Evolutionary conservation across 2,888 invertebrate genomes (phyloP).

Genomic region (Phymatocera aterrima): DNA sequence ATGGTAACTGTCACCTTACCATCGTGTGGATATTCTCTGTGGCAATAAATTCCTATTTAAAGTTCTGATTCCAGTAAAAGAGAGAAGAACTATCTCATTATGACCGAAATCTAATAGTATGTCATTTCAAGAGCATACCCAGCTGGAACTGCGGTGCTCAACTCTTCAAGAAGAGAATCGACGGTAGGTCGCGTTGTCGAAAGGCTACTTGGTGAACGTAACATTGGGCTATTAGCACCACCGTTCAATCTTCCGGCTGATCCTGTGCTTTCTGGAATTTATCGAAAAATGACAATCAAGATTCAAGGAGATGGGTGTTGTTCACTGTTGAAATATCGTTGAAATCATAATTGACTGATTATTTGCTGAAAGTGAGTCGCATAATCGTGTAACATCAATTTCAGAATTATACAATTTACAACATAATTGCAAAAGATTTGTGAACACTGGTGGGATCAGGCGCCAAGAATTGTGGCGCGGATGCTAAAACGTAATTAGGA

Average conservation of each 20-base stretch:
- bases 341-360: neutral
- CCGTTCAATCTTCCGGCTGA: constrained; percentile 63
- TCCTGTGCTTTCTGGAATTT: constrained; percentile 44
- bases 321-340: neutral
- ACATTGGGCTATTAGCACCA: constrained; percentile 66
- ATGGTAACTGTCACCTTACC: constrained; percentile 74
- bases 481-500: neutral
- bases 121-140: constrained; percentile 77
- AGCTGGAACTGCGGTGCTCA: constrained; percentile 86
- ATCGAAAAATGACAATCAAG: neutral
- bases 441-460: neutral
- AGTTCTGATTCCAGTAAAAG: neutral
- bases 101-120: neutral
- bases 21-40: constrained; percentile 69
- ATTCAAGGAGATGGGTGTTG: neutral
- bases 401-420: neutral
- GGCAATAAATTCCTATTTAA: constrained; percentile 6
- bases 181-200: constrained; percentile 83
- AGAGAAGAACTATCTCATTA: neutral
- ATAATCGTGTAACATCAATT: neutral
- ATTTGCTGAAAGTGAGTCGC: neutral
- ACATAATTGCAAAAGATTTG: neutral
- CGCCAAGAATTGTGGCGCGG: neutral
- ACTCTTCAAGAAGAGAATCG: constrained; percentile 92
- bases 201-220: constrained; percentile 70